phyloP scores from a whole-genome alignment of 2,888 invertebrate genomes.

The Neoitamus cyanurus region DNA sequence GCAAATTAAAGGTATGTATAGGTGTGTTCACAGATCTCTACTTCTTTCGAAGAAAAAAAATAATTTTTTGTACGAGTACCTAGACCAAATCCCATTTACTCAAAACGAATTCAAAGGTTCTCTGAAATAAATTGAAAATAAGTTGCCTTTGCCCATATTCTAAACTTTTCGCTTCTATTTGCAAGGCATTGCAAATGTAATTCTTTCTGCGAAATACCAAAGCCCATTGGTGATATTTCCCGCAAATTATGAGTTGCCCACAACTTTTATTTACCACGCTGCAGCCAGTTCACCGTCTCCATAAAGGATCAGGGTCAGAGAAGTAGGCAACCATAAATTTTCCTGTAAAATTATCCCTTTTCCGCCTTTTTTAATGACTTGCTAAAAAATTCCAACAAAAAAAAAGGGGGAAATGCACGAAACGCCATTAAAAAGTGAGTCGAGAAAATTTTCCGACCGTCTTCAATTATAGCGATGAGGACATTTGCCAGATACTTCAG shows the following conservation, averaged over 20 bases:
- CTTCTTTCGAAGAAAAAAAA: background rate
- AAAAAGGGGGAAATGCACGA: background rate
- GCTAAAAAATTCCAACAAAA: background rate
- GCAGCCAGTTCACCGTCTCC: background rate
- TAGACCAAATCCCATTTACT: background rate
- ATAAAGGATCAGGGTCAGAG: background rate
- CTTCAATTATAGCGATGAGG: slow-evolving; percentile 3
- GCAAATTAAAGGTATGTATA: background rate
- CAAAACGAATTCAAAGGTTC: background rate
- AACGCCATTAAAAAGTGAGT: background rate
- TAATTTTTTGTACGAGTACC: too few species aligned
- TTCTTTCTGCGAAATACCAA: background rate
- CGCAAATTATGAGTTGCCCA: background rate
- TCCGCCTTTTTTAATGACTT: background rate
- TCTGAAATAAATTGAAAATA: background rate
- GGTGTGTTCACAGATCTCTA: background rate
- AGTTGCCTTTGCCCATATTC: background rate
- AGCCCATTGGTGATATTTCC: background rate
- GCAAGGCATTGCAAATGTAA: background rate
- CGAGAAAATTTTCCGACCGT: background rate
- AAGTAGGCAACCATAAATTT: background rate
- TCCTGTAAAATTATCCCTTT: background rate
- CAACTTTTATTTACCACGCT: background rate
- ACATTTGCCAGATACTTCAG: background rate
- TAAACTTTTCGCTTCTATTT: background rate